Evolutionary conservation across 2,888 invertebrate genomes (phyloP).

Genomic region (Brenthis daphne): DNA sequence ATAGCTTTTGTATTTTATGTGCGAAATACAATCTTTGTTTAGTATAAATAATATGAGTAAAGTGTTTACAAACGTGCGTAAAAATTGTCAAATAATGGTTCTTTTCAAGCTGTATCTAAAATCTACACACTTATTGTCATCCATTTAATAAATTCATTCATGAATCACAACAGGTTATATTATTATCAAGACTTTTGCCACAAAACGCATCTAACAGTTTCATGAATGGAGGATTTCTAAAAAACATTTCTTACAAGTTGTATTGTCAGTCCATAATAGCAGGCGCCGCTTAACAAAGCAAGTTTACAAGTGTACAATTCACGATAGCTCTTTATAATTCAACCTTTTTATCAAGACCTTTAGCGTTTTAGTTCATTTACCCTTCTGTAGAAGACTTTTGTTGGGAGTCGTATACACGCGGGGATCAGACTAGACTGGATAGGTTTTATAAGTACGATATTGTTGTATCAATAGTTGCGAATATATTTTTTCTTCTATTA

Average conservation of each 20-base stretch:
- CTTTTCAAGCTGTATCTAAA: neutral
- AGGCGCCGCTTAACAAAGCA: conserved; percentile 77
- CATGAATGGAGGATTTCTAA: conserved; percentile 79
- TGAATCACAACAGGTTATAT: conserved; percentile 70
- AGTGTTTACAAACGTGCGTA: no score
- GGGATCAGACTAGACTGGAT: conserved; percentile 60
- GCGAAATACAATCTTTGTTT: neutral
- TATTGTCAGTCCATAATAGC: conserved; percentile 79
- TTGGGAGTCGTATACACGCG: conserved; percentile 43
- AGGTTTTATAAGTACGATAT: conserved; percentile 77
- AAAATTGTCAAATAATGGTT: conserved; percentile 5
- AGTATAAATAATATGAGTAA: neutral
- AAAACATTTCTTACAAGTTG: conserved; percentile 81
- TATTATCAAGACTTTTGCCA: conserved; percentile 68
- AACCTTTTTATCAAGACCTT: conserved; percentile 66
- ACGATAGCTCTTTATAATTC: conserved; percentile 77
- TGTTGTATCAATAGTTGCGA: conserved; percentile 78
- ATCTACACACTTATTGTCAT: conserved; percentile 6
- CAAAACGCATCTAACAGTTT: conserved; percentile 74
- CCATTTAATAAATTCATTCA: conserved; percentile 53
- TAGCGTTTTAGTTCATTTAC: conserved; percentile 52
- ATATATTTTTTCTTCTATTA: conserved; percentile 76
- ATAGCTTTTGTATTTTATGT: no score
- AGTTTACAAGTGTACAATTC: conserved; percentile 81
- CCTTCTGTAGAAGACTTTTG: conserved; percentile 47